These are phyloP conservation scores for Fissipunctia ypsillon DNA, from an alignment of 2,888 invertebrate species.

Conservation along the genomic window DNA sequence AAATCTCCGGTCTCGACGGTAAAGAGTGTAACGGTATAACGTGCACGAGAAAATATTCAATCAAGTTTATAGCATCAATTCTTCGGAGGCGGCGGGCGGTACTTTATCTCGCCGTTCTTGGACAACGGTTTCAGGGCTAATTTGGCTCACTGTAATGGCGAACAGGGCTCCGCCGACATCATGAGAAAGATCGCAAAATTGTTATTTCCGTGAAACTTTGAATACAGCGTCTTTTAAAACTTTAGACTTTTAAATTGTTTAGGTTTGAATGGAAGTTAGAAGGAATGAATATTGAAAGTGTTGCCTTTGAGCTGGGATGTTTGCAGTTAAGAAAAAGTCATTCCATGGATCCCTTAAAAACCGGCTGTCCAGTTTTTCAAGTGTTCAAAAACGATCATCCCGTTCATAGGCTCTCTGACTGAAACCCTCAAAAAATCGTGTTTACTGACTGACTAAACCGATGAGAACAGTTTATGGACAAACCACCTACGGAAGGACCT, in stretches of 20 bases:
- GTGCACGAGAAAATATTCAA: constrained; percentile 80
- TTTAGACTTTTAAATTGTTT: not conserved
- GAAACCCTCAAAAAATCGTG: not conserved
- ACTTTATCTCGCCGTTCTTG: constrained; percentile 71
- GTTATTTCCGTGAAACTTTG: constrained; percentile 63
- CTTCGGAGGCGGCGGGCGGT: constrained; percentile 65
- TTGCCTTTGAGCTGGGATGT: not conserved
- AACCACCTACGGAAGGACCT: not conserved
- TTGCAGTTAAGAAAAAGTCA: not conserved
- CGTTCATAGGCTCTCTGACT: not conserved
- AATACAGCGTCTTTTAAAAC: constrained; percentile 33
- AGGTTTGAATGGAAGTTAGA: not conserved
- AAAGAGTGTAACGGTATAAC: constrained; percentile 62
- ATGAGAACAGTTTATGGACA: not conserved
- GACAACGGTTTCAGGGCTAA: constrained; percentile 75
- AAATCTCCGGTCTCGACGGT: constrained; percentile 65
- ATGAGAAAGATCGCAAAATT: constrained; percentile 62
- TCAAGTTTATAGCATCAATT: constrained; percentile 81
- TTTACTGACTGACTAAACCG: not conserved
- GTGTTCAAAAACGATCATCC: not conserved
- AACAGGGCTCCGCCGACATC: constrained; percentile 62
- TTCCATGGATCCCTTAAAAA: not conserved
- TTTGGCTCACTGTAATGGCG: constrained; percentile 71
- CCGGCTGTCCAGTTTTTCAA: not conserved
- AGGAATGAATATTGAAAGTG: not conserved